Conservation (phyloP, 2,797 vertebrate species). For the Rhadinocentrus ornatus region DNA sequence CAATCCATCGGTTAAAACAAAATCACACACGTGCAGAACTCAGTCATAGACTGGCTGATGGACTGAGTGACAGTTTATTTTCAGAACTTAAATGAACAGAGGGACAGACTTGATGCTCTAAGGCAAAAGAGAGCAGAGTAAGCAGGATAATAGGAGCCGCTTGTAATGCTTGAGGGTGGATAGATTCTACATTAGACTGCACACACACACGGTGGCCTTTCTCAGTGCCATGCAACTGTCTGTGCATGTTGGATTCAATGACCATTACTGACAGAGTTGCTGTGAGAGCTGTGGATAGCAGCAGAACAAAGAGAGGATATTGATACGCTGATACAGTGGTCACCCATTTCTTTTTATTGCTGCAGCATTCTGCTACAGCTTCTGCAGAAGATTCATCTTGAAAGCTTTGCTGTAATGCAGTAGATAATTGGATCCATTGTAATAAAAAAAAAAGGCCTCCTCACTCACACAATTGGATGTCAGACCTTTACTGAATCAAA, state of each 20-base stretch:
- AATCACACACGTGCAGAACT: slow-evolving; percentile 29
- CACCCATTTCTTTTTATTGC: slow-evolving; percentile 37
- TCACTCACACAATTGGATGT: slow-evolving; percentile 56
- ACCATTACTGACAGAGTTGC: slow-evolving; percentile 52
- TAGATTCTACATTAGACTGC: slow-evolving; percentile 38
- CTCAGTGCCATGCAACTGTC: slow-evolving; percentile 40
- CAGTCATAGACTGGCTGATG: slow-evolving; percentile 48
- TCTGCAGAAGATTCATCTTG: slow-evolving; percentile 49
- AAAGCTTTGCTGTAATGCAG: slow-evolving; percentile 48
- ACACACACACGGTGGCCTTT: slow-evolving; percentile 22
- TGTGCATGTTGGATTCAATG: slow-evolving; percentile 47
- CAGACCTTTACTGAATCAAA: slow-evolving; percentile 54
- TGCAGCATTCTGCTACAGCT: slow-evolving; percentile 35
- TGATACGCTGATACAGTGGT: slow-evolving; percentile 29
- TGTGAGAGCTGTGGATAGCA: slow-evolving; percentile 42
- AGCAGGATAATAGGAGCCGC: slow-evolving; percentile 48
- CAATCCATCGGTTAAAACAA: slow-evolving; percentile 16
- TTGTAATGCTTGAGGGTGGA: slow-evolving; percentile 31
- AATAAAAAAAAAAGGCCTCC: slow-evolving; percentile 46
- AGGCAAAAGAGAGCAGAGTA: slow-evolving; percentile 55
- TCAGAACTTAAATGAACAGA: slow-evolving; percentile 69
- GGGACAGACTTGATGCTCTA: slow-evolving; percentile 59
- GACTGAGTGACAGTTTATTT: slow-evolving; percentile 79
- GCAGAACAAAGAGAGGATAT: slow-evolving; percentile 47
- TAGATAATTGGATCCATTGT: slow-evolving; percentile 65